Evolutionary conservation across 2,888 invertebrate species (phyloP).

Genomic region (Athalia rosae): DNA sequence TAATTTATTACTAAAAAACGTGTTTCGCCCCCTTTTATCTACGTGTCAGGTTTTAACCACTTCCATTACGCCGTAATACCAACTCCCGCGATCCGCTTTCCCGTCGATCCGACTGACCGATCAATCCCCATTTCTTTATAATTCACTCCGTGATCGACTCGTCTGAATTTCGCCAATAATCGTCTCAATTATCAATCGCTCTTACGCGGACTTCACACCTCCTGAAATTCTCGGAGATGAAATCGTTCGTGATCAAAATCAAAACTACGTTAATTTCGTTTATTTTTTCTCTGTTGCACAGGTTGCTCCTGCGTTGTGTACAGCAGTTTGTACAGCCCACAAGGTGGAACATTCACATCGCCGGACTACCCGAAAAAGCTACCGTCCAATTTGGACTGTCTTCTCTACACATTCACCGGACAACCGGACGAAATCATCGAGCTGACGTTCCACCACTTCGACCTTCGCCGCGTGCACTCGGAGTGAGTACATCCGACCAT

Average conservation of each 20-base stretch:
- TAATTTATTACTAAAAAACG: slow-evolving; percentile 38
- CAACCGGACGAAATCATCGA: slow-evolving; percentile 88
- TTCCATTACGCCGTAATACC: not conserved
- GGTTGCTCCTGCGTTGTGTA: slow-evolving; percentile 90
- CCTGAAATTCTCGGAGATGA: no score
- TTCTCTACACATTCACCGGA: slow-evolving; percentile 89
- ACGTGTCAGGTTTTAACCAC: slow-evolving; percentile 15
- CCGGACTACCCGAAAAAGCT: slow-evolving; percentile 89
- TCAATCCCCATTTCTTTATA: not conserved
- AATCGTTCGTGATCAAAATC: no score
- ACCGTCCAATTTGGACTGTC: slow-evolving; percentile 84
- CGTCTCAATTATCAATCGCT: not conserved
- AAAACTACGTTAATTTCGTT: not conserved
- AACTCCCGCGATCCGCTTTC: not conserved
- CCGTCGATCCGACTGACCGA: slow-evolving; percentile 13
- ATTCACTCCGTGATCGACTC: not conserved
- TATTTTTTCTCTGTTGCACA: slow-evolving; percentile 72
- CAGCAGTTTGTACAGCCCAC: slow-evolving; percentile 86
- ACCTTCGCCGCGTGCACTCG: slow-evolving; percentile 80
- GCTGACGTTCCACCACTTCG: slow-evolving; percentile 87
- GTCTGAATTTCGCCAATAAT: not conserved
- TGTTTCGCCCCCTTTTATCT: slow-evolving; percentile 34
- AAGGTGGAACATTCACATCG: slow-evolving; percentile 87
- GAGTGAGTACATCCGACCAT: slow-evolving; percentile 77
- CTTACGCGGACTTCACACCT: no score